Evolutionary conservation across 2,797 vertebrate species (phyloP).

Genomic region (Phrynocephalus guinanensis): DNA sequence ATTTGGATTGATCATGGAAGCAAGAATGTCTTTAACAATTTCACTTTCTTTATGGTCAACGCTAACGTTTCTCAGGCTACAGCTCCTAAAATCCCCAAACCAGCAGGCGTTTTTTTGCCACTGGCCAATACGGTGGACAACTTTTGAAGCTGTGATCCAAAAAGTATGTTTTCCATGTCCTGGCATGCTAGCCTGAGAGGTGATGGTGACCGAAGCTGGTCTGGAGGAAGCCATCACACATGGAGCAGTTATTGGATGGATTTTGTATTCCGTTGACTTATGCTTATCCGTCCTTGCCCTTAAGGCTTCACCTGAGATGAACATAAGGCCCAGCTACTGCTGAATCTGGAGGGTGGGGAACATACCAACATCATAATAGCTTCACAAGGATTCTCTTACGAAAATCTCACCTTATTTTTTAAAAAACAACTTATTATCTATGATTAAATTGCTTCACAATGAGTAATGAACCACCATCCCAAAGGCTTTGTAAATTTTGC

Average conservation of each 20-base stretch:
- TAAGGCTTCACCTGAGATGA: not conserved
- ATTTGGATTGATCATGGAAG: no score
- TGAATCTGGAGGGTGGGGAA: not conserved
- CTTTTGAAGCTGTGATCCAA: no score
- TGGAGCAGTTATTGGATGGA: not conserved
- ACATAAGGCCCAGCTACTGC: not conserved
- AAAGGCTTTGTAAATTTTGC: no score
- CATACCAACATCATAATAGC: not conserved
- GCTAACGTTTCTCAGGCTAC: no score
- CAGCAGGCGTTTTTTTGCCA: no score
- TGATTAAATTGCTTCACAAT: not conserved
- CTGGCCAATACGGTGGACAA: no score
- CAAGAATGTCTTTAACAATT: no score
- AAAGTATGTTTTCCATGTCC: no score
- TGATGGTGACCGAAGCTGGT: not conserved
- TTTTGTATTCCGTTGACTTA: not conserved
- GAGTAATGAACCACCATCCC: not conserved
- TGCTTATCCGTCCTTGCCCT: not conserved
- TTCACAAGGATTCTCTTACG: not conserved
- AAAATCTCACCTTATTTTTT: not conserved
- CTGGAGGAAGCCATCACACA: not conserved
- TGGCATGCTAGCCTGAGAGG: no score
- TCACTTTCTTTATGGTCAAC: no score
- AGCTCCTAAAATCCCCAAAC: no score
- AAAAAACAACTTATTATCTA: not conserved